Conservation (phyloP, 2,797 vertebrate species). For the Pseudochirops cupreus region DNA sequence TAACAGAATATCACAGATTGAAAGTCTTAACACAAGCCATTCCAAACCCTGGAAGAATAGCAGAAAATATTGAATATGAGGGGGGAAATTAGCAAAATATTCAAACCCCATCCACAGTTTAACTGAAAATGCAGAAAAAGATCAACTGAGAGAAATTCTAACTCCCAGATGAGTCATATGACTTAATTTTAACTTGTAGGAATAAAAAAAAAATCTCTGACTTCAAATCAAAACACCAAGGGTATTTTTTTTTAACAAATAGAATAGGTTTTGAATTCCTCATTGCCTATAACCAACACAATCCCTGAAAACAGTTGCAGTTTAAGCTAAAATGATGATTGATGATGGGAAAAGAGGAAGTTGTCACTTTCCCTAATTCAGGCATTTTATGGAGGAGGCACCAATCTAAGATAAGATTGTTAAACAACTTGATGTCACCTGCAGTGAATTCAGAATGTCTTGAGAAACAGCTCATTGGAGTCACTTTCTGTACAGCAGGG, state of each 20-base stretch:
- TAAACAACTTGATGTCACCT: constrained; percentile 52
- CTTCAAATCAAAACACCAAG: constrained; percentile 32
- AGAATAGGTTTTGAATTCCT: constrained; percentile 43
- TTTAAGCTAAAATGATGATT: constrained; percentile 41
- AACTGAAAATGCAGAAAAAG: constrained; percentile 52
- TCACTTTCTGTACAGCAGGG: constrained; percentile 56
- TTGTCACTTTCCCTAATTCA: constrained; percentile 48
- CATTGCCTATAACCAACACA: constrained; percentile 54
- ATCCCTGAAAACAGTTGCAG: not conserved
- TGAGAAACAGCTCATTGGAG: constrained; percentile 42
- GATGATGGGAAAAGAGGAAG: constrained; percentile 36
- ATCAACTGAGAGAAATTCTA: not conserved
- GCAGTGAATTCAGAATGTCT: constrained; percentile 66
- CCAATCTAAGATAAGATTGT: constrained; percentile 30
- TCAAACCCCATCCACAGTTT: constrained; percentile 42
- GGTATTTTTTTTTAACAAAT: constrained; percentile 26
- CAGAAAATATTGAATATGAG: constrained; percentile 50
- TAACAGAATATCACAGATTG: not conserved
- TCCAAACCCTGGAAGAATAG: not conserved
- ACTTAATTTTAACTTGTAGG: not conserved
- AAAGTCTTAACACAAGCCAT: not conserved
- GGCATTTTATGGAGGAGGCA: constrained; percentile 42
- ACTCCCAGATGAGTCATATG: constrained; percentile 39
- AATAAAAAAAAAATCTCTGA: constrained; percentile 40
- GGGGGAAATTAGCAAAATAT: not conserved